A percentile compares a stretch with the other conserved stretches of the same genome.
phyloP scores from a whole-genome alignment of 1,140 invertebrate species.

The Drosophila lini region DNA sequence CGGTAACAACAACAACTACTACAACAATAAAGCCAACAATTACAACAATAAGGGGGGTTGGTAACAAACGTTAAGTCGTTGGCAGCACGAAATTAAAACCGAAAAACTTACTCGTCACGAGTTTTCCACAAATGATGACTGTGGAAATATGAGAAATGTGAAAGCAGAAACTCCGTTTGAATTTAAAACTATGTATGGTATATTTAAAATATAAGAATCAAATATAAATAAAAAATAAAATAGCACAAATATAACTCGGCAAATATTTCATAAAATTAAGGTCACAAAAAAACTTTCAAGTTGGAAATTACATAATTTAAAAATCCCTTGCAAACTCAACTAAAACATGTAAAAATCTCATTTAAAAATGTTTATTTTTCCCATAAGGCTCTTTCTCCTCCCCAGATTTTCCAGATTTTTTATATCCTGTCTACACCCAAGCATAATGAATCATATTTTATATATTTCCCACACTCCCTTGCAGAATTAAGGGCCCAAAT shows the following conservation, averaged over 20 bases:
- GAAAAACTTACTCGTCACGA: conserved; percentile 30
- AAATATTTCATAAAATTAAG: too few species aligned
- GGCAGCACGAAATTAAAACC: conserved; percentile 62
- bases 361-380: not conserved
- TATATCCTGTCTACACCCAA: not conserved
- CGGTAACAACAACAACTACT: conserved; percentile 18
- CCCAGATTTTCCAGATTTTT: not conserved
- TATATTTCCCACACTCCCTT: not conserved
- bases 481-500: conserved; percentile 2
- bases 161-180: not conserved
- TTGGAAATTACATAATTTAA: too few species aligned
- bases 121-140: conserved; percentile 31
- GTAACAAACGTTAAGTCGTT: conserved; percentile 65
- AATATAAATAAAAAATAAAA: not conserved
- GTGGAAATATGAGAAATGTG: conserved; percentile 8
- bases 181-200: not conserved
- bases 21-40: conserved; percentile 9
- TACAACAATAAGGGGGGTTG: conserved; percentile 17
- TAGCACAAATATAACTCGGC: too few species aligned
- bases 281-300: not conserved
- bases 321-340: too few species aligned
- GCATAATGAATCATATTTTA: not conserved
- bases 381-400: not conserved
- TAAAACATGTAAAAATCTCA: too few species aligned
- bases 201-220: not conserved